A percentile compares a stretch with the other conserved stretches of the same genome.
phyloP scores from a whole-genome alignment of 2,113 vertebrate species.

The Nerophis lumbriciformis region DNA sequence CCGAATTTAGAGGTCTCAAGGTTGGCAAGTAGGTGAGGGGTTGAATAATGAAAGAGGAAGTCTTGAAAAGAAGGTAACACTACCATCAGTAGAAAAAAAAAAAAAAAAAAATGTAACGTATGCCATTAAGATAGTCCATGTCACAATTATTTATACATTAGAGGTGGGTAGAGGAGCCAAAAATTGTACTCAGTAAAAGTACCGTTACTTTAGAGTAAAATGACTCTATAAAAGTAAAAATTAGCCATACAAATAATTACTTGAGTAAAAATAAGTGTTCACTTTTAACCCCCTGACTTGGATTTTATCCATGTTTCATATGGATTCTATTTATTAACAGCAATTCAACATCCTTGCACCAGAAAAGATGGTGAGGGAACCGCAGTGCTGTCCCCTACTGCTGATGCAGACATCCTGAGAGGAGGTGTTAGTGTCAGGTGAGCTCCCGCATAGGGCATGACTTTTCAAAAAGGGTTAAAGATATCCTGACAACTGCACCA shows the following conservation, averaged over 20 bases:
- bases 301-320: slow-evolving; percentile 20
- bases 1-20: too few relatives aligned
- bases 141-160: too few relatives aligned
- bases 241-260: too few relatives aligned
- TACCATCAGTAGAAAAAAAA: slow-evolving; percentile 1
- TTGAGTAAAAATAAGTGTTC: not conserved
- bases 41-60: too few relatives aligned
- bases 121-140: too few relatives aligned
- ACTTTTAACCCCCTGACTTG: slow-evolving; percentile 23
- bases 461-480: slow-evolving; percentile 54
- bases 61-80: too few relatives aligned
- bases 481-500: slow-evolving; percentile 36
- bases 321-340: slow-evolving; percentile 23
- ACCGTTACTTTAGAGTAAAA: too few relatives aligned
- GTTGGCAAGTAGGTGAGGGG: too few relatives aligned
- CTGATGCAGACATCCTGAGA: slow-evolving; percentile 67
- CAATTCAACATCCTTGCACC: slow-evolving; percentile 3
- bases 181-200: too few relatives aligned
- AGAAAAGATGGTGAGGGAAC: slow-evolving; percentile 39
- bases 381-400: slow-evolving; percentile 66
- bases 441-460: slow-evolving; percentile 37
- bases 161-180: too few relatives aligned
- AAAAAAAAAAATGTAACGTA: too few relatives aligned
- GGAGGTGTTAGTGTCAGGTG: slow-evolving; percentile 63
- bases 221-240: too few relatives aligned